These are phyloP conservation scores for Diadophis punctatus DNA, from an alignment of 2,113 vertebrate genomes.

Conservation along the genomic window DNA sequence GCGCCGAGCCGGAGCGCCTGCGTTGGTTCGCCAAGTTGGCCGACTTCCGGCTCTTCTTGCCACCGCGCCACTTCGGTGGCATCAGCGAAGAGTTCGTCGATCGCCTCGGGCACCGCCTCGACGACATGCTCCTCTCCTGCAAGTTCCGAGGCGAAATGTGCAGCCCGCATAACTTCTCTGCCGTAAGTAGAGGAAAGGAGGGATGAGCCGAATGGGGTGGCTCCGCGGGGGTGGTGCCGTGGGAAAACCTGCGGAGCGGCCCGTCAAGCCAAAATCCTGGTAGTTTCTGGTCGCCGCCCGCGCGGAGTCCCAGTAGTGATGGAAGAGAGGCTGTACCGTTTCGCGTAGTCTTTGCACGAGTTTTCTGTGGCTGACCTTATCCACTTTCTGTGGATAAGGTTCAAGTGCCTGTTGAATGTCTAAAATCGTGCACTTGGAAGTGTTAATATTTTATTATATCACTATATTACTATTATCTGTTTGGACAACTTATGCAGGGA, in stretches of 20 bases:
- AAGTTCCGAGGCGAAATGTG: conserved; percentile 94
- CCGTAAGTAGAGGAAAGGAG: conserved; percentile 76
- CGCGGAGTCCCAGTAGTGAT: neutral
- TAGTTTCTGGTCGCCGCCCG: neutral
- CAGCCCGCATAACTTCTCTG: conserved; percentile 95
- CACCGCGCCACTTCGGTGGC: conserved; percentile 92
- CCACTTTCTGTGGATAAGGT: neutral
- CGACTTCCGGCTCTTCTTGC: conserved; percentile 92
- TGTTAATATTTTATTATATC: neutral
- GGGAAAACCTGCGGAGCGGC: neutral
- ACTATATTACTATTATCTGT: neutral
- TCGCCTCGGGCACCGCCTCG: conserved; percentile 92
- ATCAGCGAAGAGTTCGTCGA: conserved; percentile 97
- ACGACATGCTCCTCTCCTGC: conserved; percentile 97
- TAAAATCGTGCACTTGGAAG: neutral
- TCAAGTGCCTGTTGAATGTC: neutral
- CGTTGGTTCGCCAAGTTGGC: conserved; percentile 95
- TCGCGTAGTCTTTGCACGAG: neutral
- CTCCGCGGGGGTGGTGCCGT: neutral
- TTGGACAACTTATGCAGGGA: neutral
- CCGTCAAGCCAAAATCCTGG: neutral
- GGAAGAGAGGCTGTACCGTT: neutral
- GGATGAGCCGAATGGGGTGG: neutral
- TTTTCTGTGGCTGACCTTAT: too few species aligned
- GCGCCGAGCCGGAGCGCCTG: conserved; percentile 79